Evolutionary conservation across 2,797 vertebrate species (phyloP), one percentile per base, ranked within the genome.

Genomic region (Apogon hyalosoma): DNA sequence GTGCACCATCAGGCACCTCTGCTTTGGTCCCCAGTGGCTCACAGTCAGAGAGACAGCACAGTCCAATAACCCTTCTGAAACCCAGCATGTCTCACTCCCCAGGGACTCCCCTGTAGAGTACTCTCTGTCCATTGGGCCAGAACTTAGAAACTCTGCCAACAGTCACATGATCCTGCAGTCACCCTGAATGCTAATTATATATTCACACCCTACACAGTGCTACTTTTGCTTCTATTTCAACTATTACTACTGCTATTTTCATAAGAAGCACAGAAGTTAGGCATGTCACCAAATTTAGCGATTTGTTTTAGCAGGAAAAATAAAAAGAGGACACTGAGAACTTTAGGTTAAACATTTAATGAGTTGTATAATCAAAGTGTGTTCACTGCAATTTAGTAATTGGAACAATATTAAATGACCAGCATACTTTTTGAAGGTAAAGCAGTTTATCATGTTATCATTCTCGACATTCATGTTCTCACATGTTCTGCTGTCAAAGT

Each of bases 1-100:
- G 87, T 91, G 92, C 92, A 87, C 90, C 88, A 88, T 92, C 88
- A 91, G 88, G 84, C 90, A 81, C 87, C 88, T 87, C 85, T 69
- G 82, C 89, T 84, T 61, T 8, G 51, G 79, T 93, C 92, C 91
- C 92, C 77, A 77, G 90, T 86, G 93, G 85, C 90, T 89, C 87
- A 80, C 87, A 89, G 90, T 90, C 87, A 89, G 82, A 84, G 72
- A 89, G 78, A 85, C 83, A 77, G 84, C 91, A 87, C 86, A 90
- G 88, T 90, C 90, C 87, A 90, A 83, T 90, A 91, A 87, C 79
- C 85, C 68, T 73, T 82, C 84, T 85, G 75, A 80, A 86, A 82
- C 80, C 82, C 88, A 68, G 83, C 82, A 66, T 87, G 83, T 77
- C 83, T 78, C 15, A 11, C 73, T 90, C 88, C 81, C 86, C 19